Percentiles rank a stretch among this genome's conserved stretches.
phyloP scores from a whole-genome alignment of 2,797 vertebrate genomes.

The Phoeniculus purpureus region DNA sequence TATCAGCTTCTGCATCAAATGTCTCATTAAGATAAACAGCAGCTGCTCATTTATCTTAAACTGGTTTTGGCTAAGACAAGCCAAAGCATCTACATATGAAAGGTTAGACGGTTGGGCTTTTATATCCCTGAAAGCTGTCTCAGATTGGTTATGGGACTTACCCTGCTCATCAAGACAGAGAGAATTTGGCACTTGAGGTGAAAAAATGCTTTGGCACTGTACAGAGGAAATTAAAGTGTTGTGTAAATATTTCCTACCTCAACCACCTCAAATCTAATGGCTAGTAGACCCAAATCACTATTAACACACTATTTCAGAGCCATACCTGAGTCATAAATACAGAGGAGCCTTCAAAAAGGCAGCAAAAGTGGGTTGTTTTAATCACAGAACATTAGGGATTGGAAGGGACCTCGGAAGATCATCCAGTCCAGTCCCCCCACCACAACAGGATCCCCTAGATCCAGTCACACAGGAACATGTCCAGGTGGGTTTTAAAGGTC shows the following conservation, averaged over 20 bases:
- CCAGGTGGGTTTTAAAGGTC: too few relatives aligned
- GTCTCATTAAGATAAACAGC: not conserved
- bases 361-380: not conserved
- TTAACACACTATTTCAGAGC: not conserved
- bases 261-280: too few relatives aligned
- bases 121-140: not conserved
- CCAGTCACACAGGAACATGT: too few relatives aligned
- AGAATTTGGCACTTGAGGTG: not conserved
- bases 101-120: not conserved
- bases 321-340: fast-evolving
- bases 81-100: not conserved
- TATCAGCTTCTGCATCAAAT: not conserved
- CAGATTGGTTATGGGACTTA: not conserved
- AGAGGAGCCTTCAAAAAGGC: not conserved
- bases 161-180: not conserved
- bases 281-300: not conserved
- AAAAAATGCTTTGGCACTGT: not conserved
- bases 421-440: too few relatives aligned
- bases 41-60: not conserved
- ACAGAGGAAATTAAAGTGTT: not conserved
- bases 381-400: not conserved
- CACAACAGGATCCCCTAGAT: too few relatives aligned
- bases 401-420: too few relatives aligned
- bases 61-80: not conserved
- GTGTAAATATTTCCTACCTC: too few relatives aligned